Conservation (phyloP, 2,113 vertebrate species). For the Pampusana beccarii region DNA sequence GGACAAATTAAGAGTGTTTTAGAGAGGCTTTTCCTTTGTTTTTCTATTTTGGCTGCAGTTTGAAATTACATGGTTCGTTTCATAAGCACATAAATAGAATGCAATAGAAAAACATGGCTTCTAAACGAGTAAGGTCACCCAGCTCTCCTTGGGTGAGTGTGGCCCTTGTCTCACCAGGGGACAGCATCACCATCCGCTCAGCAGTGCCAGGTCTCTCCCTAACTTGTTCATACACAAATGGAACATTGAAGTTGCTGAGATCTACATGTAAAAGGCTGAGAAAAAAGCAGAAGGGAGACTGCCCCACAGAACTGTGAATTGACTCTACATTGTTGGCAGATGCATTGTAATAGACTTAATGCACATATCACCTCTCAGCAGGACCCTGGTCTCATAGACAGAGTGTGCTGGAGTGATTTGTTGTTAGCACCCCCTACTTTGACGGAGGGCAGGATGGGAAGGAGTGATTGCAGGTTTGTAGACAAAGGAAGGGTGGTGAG, state of each 20-base stretch:
- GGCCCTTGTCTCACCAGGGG: not conserved
- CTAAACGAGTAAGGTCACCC: not conserved
- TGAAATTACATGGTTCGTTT: not conserved
- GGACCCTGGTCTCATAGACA: not conserved
- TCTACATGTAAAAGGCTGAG: not conserved
- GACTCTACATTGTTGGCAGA: not conserved
- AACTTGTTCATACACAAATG: not conserved
- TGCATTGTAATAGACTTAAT: not conserved
- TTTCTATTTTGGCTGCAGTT: not conserved
- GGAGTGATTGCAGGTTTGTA: not conserved
- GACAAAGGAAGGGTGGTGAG: not conserved
- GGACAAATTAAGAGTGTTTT: not conserved
- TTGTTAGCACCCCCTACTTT: not conserved
- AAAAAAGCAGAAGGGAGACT: not conserved
- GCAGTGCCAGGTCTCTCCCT: not conserved
- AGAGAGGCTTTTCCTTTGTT: not conserved
- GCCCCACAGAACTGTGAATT: rapidly evolving
- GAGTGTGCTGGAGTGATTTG: not conserved
- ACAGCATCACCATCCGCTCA: not conserved
- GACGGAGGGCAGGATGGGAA: not conserved
- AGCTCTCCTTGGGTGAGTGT: not conserved
- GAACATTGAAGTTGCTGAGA: not conserved
- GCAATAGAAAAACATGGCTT: not conserved
- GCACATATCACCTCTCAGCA: not conserved
- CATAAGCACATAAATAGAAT: not conserved